Percentiles rank a stretch among this genome's conserved stretches.
Evolutionary conservation across 2,113 vertebrate species (phyloP).

Genomic region (Telmatochromis bifrenatus): DNA sequence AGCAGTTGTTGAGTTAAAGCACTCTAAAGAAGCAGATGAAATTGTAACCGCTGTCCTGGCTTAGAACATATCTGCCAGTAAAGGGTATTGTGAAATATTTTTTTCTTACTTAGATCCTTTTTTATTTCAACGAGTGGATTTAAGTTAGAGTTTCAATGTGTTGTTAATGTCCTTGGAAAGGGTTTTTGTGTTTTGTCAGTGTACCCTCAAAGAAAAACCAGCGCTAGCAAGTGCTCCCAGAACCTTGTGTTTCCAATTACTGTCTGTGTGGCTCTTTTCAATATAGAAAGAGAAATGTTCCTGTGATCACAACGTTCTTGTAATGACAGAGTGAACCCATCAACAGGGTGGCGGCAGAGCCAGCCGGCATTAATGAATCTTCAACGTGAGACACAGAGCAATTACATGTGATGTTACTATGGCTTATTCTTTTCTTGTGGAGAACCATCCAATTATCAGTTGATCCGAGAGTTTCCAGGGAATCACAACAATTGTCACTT

Average conservation of each 20-base stretch:
- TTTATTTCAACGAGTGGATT: neutral
- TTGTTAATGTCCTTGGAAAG: neutral
- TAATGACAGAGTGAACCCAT: slow-evolving; percentile 32
- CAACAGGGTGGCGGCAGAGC: neutral
- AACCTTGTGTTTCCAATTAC: slow-evolving; percentile 2
- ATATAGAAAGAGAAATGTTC: neutral
- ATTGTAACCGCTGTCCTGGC: neutral
- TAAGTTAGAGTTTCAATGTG: neutral
- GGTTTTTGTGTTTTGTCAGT: neutral
- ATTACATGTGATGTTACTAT: slow-evolving; percentile 54
- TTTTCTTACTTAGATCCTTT: neutral
- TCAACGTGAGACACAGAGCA: slow-evolving; percentile 39
- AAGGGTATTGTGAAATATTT: neutral
- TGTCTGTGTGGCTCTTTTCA: neutral
- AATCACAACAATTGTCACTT: slow-evolving; percentile 55
- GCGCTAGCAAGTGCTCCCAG: neutral
- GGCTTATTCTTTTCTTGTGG: slow-evolving; percentile 27
- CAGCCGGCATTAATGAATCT: slow-evolving; percentile 36
- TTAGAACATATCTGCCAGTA: neutral
- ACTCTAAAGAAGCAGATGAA: slow-evolving; percentile 21
- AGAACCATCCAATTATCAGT: slow-evolving; percentile 57
- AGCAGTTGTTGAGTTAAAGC: slow-evolving; percentile 30
- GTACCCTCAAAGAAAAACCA: neutral
- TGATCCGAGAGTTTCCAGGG: slow-evolving; percentile 51
- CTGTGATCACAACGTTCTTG: neutral